These are phyloP conservation scores for Phrynocephalus vlangalii DNA, from an alignment of 2,797 vertebrate genomes.

Conservation along the genomic window DNA sequence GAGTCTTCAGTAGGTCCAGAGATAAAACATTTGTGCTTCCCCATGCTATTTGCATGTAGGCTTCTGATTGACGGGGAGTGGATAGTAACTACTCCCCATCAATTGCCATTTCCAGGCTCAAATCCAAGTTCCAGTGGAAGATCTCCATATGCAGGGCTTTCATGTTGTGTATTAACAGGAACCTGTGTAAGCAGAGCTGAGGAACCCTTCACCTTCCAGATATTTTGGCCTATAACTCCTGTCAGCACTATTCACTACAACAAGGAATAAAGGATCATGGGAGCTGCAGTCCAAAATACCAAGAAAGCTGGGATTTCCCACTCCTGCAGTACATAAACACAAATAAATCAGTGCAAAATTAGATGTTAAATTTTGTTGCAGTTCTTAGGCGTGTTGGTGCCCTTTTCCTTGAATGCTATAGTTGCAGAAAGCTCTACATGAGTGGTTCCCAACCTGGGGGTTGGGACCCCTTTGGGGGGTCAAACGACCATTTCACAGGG, in stretches of 20 bases:
- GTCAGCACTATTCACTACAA: neutral
- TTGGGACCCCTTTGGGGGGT: too few relatives aligned
- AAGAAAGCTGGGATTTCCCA: neutral
- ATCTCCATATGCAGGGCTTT: neutral
- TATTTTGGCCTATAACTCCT: neutral
- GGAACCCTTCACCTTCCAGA: neutral
- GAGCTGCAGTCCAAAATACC: neutral
- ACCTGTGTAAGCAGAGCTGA: neutral
- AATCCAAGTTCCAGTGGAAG: neutral
- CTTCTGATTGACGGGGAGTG: neutral
- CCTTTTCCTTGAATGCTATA: too few relatives aligned
- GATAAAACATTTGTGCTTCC: neutral
- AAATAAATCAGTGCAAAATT: neutral
- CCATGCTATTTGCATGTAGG: neutral
- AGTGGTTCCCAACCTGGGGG: too few relatives aligned
- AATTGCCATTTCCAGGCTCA: too few relatives aligned
- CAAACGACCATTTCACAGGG: too few relatives aligned
- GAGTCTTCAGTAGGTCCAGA: neutral
- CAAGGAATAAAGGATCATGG: neutral
- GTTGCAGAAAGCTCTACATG: neutral
- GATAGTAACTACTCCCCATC: neutral
- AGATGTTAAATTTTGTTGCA: neutral
- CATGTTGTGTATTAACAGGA: neutral
- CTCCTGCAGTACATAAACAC: neutral
- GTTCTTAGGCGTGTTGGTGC: neutral